Evolutionary conservation across 2,888 invertebrate species (phyloP).

Genomic region (Idaea aversata): DNA sequence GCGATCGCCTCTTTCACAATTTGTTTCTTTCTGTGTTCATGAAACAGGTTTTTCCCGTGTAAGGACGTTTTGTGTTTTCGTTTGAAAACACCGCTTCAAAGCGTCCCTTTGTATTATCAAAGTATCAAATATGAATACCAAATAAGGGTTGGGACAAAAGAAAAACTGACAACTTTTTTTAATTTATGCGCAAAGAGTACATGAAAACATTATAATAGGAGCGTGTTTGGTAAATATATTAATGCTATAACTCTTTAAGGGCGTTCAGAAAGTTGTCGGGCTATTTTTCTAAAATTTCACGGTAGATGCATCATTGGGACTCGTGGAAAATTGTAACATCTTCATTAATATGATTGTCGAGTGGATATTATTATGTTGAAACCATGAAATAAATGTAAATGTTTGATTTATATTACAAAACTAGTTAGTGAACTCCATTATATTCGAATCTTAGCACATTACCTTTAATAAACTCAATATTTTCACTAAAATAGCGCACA

Average conservation of each 20-base stretch:
- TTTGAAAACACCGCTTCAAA: constrained; percentile 60
- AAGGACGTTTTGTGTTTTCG: constrained; percentile 67
- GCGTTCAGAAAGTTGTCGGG: constrained; percentile 57
- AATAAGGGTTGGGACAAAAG: constrained; percentile 79
- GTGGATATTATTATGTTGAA: constrained; percentile 33
- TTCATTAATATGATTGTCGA: constrained; percentile 55
- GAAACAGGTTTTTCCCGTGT: constrained; percentile 75
- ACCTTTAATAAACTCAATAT: no score
- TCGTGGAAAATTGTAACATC: constrained; percentile 69
- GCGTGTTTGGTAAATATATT: constrained; percentile 79
- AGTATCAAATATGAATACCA: constrained; percentile 80
- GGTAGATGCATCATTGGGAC: constrained; percentile 67
- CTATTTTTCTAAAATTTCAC: constrained; percentile 77
- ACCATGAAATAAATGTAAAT: constrained; percentile 28
- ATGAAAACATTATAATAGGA: constrained; percentile 79
- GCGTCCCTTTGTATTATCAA: constrained; percentile 76
- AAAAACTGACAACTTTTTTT: constrained; percentile 75
- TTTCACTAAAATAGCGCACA: no score
- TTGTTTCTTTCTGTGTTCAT: constrained; percentile 74
- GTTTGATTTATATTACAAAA: constrained; percentile 14
- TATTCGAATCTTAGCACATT: no score
- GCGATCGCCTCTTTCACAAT: constrained; percentile 79
- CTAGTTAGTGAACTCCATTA: constrained; percentile 22
- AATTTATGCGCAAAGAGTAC: constrained; percentile 78
- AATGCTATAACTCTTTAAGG: constrained; percentile 74